Evolutionary conservation across 2,888 invertebrate species (phyloP).

Genomic region (Thymelicus acteon): DNA sequence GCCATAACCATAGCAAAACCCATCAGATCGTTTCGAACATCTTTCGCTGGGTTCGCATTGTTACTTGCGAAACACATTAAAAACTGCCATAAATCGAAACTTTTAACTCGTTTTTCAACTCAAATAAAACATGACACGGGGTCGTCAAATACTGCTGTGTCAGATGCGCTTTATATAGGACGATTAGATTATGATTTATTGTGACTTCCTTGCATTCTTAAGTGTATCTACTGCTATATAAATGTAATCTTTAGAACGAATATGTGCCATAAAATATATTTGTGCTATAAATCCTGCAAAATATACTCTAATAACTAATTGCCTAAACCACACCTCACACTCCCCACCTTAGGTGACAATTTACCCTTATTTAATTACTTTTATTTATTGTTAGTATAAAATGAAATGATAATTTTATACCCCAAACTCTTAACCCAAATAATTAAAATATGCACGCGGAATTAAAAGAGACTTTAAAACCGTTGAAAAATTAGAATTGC

Average conservation of each 20-base stretch:
- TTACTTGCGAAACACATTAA: conserved; percentile 32
- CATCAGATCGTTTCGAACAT: conserved; percentile 6
- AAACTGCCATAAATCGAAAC: conserved; percentile 42
- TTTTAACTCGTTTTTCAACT: conserved; percentile 33
- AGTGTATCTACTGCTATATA: no score
- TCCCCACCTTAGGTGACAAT: no score
- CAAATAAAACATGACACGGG: conserved; percentile 36
- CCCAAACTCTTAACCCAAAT: no score
- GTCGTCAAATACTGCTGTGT: conserved; percentile 7
- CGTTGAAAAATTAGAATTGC: no score
- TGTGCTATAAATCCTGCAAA: neutral
- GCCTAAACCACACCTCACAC: no score
- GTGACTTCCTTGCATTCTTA: neutral
- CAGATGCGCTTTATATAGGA: conserved; percentile 10
- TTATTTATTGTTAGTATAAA: no score
- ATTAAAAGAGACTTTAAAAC: no score
- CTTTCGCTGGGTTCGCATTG: conserved; percentile 4
- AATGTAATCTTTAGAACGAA: no score
- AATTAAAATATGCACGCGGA: no score
- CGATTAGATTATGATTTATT: neutral
- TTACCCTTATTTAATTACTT: no score
- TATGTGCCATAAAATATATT: no score
- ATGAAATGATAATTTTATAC: no score
- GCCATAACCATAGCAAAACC: conserved; percentile 3
- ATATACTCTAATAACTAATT: neutral